Conservation (phyloP, 2,888 invertebrate species). For the Bursaphelenchus okinawaensis region DNA sequence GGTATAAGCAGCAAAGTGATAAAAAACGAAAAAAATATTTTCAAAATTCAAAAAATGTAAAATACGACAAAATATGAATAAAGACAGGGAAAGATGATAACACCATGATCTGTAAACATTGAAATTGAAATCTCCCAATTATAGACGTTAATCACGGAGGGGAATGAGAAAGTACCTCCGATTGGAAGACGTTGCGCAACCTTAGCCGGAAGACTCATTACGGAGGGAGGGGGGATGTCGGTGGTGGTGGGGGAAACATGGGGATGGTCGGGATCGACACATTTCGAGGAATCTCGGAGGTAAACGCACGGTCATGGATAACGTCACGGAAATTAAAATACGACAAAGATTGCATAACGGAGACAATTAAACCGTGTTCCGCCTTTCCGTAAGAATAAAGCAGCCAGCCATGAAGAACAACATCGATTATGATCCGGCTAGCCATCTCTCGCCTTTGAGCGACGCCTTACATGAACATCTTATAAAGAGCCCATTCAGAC, state of each 20-base stretch:
- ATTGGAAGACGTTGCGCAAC: neutral
- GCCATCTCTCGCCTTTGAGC: no score
- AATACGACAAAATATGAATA: no score
- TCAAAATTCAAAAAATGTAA: no score
- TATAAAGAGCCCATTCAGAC: no score
- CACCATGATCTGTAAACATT: no score
- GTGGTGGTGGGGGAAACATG: neutral
- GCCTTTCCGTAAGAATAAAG: neutral
- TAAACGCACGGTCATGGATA: neutral
- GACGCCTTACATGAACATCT: no score
- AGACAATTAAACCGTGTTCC: neutral
- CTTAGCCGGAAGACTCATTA: neutral
- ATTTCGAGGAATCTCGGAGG: neutral
- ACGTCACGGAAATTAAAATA: neutral
- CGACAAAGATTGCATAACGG: neutral
- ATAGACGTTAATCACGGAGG: neutral
- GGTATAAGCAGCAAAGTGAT: no score
- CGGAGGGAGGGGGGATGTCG: neutral
- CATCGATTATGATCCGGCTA: neutral
- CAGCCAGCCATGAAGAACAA: neutral
- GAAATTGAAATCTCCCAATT: no score
- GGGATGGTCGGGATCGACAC: neutral
- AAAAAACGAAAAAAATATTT: no score
- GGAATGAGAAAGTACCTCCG: neutral
- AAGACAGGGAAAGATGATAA: no score